A percentile compares a stretch with the other conserved stretches of the same genome.
phyloP scores from a whole-genome alignment of 2,113 vertebrate species.

The Anolis carolinensis region DNA sequence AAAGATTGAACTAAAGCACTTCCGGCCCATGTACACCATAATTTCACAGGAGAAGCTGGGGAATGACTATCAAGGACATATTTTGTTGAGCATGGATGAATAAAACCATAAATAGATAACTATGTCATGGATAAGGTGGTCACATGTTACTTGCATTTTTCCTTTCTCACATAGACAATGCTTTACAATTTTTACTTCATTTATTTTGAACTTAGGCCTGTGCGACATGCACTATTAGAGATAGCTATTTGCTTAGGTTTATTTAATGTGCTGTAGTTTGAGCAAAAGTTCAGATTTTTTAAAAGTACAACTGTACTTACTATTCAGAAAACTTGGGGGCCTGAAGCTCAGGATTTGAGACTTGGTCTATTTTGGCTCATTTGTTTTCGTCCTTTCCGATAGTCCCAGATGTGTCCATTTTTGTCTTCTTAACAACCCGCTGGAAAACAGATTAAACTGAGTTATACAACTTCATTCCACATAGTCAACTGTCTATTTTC shows the following conservation, averaged over 20 bases:
- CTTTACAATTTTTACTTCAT: not conserved
- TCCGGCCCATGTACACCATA: too few species aligned
- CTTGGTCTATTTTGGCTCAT: too few species aligned
- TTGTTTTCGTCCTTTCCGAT: too few species aligned
- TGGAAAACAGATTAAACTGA: not conserved
- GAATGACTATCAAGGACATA: too few species aligned
- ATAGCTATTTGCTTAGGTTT: not conserved
- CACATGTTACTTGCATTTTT: not conserved
- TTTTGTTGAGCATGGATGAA: too few species aligned
- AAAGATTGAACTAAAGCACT: too few species aligned
- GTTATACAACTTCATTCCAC: not conserved
- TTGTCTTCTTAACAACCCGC: not conserved
- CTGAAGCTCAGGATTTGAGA: not conserved
- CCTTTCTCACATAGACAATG: not conserved
- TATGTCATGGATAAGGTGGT: too few species aligned
- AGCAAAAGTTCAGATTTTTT: not conserved
- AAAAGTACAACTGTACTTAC: too few species aligned
- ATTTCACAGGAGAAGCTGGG: too few species aligned
- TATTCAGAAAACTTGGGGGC: too few species aligned
- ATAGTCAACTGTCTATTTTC: too few species aligned
- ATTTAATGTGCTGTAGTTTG: not conserved
- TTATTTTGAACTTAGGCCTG: not conserved
- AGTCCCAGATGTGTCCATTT: not conserved
- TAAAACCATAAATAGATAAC: too few species aligned
- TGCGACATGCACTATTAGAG: not conserved